Evolutionary conservation across 2,888 invertebrate genomes (phyloP), one percentile per base, ranked within the genome.

Genomic region (Fabriciana adippe): DNA sequence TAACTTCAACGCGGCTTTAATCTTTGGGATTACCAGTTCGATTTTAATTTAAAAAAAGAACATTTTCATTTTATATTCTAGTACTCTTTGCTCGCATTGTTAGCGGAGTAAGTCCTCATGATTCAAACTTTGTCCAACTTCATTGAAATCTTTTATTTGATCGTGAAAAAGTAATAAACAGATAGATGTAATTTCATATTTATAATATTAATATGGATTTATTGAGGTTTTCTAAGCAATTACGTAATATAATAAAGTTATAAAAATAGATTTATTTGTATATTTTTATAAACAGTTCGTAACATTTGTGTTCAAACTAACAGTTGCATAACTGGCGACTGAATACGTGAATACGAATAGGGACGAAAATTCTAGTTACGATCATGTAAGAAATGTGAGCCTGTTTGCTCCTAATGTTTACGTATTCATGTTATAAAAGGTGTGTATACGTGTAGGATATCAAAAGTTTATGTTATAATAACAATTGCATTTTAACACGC

Each of bases 301-400:
- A 66, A 68, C 68, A 72, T 68, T 70, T 68, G 69, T 68, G 71
- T 73, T 71, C 70, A 69, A 72, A 68, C 68, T 68, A 72, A 62
- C 73, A 70, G 69, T 71, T 73, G 73, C 73, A 72, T 71, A 69
- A 69, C 72, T 47, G 54, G 66, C 65, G 70, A 63, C 73, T 73
- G 73, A 73, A 74, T 72, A 69, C 71, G 69, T 67, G 72, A 70
- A 74, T 71, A 72, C 71, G 72, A 74, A 73, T 69, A 73, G 64
- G 64, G 67, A 67, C 54, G 51, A 65, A 69, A 65, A 63, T 67
- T 67, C 63, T 67, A 55, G 62, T 71, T 61, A 56, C 70, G 67
- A 67, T 61, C 63, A 73, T 69, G 73, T 70, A 70, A 72, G 73
- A 70, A 69, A 73, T 72, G 72, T 59, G 61, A 64, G 67, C 60